Conservation (phyloP, 2,888 invertebrate genomes). For the Mechanitis messenoides region DNA sequence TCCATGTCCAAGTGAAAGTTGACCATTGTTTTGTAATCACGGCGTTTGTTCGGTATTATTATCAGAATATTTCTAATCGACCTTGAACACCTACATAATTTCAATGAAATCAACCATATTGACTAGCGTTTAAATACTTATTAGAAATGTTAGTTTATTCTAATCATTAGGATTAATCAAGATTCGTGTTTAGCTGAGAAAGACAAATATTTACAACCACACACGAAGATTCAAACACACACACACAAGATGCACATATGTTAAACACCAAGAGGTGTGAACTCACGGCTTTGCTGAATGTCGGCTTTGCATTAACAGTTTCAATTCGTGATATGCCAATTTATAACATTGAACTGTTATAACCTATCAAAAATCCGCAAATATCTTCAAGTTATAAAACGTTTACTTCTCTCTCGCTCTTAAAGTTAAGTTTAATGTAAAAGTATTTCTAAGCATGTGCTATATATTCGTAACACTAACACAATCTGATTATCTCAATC, state of each 20-base stretch:
- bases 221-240: conserved; percentile 14
- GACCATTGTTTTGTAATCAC: conserved; percentile 30
- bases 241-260: conserved; percentile 29
- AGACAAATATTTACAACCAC: conserved; percentile 22
- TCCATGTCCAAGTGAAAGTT: conserved; percentile 31
- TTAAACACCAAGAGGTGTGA: conserved; percentile 49
- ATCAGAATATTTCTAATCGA: conserved; percentile 20
- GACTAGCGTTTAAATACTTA: no score
- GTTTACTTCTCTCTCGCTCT: no score
- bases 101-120: no score
- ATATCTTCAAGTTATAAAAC: neutral
- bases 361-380: neutral
- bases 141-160: no score
- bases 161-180: no score
- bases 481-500: neutral
- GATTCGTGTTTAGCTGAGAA: conserved; percentile 18
- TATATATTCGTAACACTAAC: conserved; percentile 2
- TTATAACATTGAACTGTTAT: conserved; percentile 34
- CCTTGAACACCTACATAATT: conserved; percentile 17
- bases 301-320: conserved; percentile 41
- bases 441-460: no score
- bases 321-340: conserved; percentile 58
- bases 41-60: conserved; percentile 24
- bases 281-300: conserved; percentile 43
- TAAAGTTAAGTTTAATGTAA: no score